phyloP scores from a whole-genome alignment of 2,888 invertebrate species.

The Helleia helle region DNA sequence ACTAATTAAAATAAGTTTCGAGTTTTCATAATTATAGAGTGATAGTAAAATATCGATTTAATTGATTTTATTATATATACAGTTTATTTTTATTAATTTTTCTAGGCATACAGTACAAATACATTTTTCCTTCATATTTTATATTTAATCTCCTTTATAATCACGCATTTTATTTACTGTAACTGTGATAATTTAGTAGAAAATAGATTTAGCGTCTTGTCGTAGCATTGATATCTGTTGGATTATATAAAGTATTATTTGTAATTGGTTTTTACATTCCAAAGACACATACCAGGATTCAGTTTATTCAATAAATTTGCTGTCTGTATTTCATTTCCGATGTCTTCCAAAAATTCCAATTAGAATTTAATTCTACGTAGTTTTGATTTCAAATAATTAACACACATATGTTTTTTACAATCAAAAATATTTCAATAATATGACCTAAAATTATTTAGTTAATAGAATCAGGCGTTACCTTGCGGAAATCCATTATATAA shows the following conservation, averaged over 20 bases:
- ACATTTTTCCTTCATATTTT: neutral
- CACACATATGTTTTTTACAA: too few relatives aligned
- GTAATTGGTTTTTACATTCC: constrained; percentile 5
- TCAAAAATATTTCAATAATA: too few relatives aligned
- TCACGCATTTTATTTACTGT: constrained; percentile 58
- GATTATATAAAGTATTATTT: neutral
- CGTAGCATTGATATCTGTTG: neutral
- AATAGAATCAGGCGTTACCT: too few relatives aligned
- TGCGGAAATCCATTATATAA: too few relatives aligned
- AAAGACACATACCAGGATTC: neutral
- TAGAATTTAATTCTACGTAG: neutral
- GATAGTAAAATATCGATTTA: too few relatives aligned
- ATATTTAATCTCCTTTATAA: neutral
- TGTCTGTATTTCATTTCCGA: neutral
- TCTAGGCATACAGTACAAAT: too few relatives aligned
- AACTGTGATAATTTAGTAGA: constrained; percentile 61
- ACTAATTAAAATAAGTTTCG: too few relatives aligned
- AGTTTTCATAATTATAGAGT: too few relatives aligned
- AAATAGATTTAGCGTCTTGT: constrained; percentile 35
- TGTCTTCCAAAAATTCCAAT: neutral
- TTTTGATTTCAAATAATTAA: too few relatives aligned
- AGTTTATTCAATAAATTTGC: neutral
- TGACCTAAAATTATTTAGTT: too few relatives aligned
- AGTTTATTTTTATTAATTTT: too few relatives aligned
- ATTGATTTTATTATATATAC: too few relatives aligned